A percentile compares a stretch with the other conserved stretches of the same genome.
Conservation (phyloP, 2,113 vertebrate species). For the Pluvianellus socialis region DNA sequence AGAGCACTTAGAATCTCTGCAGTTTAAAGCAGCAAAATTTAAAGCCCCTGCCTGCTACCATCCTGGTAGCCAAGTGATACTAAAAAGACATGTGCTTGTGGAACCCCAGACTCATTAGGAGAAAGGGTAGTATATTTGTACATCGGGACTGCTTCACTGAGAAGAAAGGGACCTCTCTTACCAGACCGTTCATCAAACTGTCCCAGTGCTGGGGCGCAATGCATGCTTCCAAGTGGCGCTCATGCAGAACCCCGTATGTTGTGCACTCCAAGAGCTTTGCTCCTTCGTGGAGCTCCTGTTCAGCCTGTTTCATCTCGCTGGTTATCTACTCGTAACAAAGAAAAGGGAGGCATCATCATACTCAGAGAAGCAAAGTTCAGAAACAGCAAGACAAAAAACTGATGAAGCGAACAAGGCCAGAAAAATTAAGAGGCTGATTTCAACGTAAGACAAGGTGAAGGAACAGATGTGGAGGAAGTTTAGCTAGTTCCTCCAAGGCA, state of each 20-base stretch:
- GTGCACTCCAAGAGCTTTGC: slow-evolving; percentile 74
- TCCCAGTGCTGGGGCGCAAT: slow-evolving; percentile 79
- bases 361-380: neutral
- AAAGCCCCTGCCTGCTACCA: neutral
- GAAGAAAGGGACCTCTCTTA: slow-evolving; percentile 26
- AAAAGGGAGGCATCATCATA: neutral
- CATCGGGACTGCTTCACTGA: neutral
- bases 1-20: neutral
- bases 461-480: neutral
- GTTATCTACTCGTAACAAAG: slow-evolving; percentile 73
- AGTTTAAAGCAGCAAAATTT: neutral
- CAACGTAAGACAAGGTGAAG: neutral
- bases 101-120: neutral
- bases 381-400: neutral
- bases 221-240: slow-evolving; percentile 68
- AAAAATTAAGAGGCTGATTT: neutral
- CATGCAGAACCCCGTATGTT: slow-evolving; percentile 76
- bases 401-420: neutral
- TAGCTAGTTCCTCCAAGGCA: neutral
- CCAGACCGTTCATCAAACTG: slow-evolving; percentile 63
- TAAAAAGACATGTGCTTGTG: neutral
- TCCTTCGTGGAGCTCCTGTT: slow-evolving; percentile 64
- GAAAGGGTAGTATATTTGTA: neutral
- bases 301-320: slow-evolving; percentile 67
- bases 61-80: no score